Conservation (phyloP, 2,113 vertebrate species). For the Petroica traversi region DNA sequence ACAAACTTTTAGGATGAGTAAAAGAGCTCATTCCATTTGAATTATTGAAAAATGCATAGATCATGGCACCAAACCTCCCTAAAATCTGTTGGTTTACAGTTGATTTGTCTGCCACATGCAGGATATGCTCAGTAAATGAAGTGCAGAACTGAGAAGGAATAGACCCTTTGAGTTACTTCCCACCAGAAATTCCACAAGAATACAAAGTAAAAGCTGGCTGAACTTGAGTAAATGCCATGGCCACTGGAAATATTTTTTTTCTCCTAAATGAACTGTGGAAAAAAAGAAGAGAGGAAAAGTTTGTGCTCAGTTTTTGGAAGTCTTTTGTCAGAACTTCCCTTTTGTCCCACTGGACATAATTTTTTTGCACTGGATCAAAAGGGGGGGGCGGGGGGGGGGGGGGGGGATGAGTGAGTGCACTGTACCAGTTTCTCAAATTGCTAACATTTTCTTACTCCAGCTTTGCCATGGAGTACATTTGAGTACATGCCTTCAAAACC, state of each 20-base stretch:
- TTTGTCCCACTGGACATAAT: background rate
- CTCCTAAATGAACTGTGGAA: background rate
- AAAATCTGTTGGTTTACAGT: background rate
- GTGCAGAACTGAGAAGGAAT: background rate
- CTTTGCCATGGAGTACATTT: background rate
- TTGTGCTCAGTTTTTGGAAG: background rate
- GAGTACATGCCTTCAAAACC: background rate
- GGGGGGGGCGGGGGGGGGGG: too few species aligned
- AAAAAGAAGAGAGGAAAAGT: background rate
- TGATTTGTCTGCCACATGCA: background rate
- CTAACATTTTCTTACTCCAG: background rate
- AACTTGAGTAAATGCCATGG: background rate
- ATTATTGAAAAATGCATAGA: background rate
- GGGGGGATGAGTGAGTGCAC: rapidly evolving
- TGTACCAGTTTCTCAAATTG: background rate
- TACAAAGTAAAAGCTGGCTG: background rate
- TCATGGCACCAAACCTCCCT: background rate
- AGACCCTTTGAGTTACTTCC: background rate
- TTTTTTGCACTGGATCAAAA: background rate
- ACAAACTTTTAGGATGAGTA: background rate
- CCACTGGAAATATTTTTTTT: background rate
- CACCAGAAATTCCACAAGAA: background rate
- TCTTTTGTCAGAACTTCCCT: background rate
- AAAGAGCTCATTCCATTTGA: background rate
- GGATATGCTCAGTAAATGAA: background rate